Percentiles rank a stretch among this genome's conserved stretches.
Evolutionary conservation across 2,113 vertebrate genomes (phyloP).

Genomic region (Gobius niger): DNA sequence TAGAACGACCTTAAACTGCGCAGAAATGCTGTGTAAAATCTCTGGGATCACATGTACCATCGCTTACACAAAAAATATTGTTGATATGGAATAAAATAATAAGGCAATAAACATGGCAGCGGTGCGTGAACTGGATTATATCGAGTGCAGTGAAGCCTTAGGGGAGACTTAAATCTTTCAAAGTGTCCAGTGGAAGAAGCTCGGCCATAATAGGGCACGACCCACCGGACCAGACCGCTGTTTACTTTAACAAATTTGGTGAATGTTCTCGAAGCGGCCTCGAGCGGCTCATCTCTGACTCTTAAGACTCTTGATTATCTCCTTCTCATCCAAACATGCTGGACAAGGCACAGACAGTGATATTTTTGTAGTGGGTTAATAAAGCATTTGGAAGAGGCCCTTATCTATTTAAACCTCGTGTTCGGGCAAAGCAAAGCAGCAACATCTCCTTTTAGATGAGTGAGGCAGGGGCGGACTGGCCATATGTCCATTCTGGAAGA

Average conservation of each 20-base stretch:
- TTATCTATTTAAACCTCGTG: too few species aligned
- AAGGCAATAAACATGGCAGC: not conserved
- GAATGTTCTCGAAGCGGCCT: constrained; percentile 30
- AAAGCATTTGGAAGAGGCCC: too few species aligned
- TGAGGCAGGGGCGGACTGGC: too few species aligned
- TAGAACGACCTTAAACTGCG: too few species aligned
- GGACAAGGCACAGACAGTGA: too few species aligned
- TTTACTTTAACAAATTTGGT: constrained; percentile 55
- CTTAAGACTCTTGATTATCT: not conserved
- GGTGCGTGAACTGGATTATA: constrained; percentile 22
- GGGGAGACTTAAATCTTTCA: constrained; percentile 47
- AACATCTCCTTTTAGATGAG: too few species aligned
- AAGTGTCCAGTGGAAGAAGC: constrained; percentile 32
- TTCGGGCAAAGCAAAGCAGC: too few species aligned
- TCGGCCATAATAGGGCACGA: constrained; percentile 57
- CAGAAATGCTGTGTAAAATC: not conserved
- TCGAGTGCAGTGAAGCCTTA: constrained; percentile 24
- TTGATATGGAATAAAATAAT: not conserved
- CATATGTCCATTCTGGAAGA: too few species aligned
- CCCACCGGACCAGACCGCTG: constrained; percentile 27
- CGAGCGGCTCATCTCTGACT: constrained; percentile 18
- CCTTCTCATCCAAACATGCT: too few species aligned
- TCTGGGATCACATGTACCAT: too few species aligned
- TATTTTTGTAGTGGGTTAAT: too few species aligned
- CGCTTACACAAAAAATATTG: not conserved